Percentiles rank a stretch among this genome's conserved stretches.
These are phyloP conservation scores for Furcifer pardalis DNA, from an alignment of 2,797 vertebrate species.

Conservation along the genomic window DNA sequence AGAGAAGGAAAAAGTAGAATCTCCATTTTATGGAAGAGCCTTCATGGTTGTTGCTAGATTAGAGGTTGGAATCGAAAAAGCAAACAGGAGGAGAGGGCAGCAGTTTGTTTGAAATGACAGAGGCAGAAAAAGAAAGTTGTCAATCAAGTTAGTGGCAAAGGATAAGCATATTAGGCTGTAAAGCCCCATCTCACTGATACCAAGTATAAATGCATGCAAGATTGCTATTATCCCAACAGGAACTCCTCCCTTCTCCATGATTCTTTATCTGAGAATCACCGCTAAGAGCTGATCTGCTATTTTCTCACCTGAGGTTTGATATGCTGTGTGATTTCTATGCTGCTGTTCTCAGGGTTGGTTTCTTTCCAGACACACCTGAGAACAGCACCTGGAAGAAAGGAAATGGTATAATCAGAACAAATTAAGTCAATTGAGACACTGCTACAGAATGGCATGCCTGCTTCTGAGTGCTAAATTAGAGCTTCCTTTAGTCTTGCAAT, in stretches of 20 bases:
- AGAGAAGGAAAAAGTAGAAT: no score
- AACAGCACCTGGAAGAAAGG: neutral
- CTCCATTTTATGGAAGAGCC: no score
- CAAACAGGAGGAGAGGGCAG: no score
- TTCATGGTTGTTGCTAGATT: no score
- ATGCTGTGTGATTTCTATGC: neutral
- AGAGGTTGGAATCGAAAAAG: no score
- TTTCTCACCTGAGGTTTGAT: neutral
- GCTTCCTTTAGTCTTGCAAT: neutral
- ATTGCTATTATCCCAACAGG: neutral
- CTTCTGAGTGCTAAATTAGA: neutral
- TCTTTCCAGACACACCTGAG: slow-evolving; percentile 1
- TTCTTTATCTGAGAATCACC: neutral
- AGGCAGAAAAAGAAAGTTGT: no score
- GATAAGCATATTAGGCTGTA: no score
- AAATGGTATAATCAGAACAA: neutral
- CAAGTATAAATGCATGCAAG: no score
- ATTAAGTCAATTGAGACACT: neutral
- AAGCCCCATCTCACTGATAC: no score
- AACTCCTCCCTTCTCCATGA: no score
- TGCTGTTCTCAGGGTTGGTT: neutral
- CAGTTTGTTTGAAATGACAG: no score
- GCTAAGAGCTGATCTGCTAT: neutral
- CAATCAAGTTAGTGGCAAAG: no score
- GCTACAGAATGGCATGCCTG: neutral